Evolutionary conservation across 2,113 vertebrate species (phyloP).

Genomic region (Hemicordylus capensis): DNA sequence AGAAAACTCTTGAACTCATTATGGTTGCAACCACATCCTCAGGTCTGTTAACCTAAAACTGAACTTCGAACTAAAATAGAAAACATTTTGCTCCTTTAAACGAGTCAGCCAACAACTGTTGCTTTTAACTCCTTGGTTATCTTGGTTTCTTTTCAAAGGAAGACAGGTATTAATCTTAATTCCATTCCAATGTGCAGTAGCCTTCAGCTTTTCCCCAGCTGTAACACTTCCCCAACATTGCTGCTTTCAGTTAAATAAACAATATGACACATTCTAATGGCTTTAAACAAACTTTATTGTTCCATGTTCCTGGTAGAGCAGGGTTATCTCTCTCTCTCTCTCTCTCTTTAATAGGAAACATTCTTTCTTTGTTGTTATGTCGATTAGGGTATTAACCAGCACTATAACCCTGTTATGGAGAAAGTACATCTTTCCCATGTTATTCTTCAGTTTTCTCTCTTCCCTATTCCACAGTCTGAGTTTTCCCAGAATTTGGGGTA

Average conservation of each 20-base stretch:
- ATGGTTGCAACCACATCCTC: constrained; percentile 67
- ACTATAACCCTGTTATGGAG: not conserved
- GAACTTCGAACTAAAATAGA: constrained; percentile 64
- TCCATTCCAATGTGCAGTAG: constrained; percentile 53
- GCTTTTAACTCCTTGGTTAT: constrained; percentile 57
- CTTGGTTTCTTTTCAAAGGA: constrained; percentile 60
- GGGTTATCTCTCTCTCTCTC: constrained; percentile 50
- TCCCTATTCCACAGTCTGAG: not conserved
- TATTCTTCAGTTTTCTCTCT: not conserved
- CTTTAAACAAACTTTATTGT: constrained; percentile 65
- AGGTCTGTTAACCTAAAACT: constrained; percentile 73
- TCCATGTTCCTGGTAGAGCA: constrained; percentile 49
- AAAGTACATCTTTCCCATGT: not conserved
- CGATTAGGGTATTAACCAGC: constrained; percentile 55
- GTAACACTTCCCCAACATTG: constrained; percentile 59
- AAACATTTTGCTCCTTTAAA: constrained; percentile 42
- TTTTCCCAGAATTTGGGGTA: not conserved
- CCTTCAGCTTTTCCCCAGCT: constrained; percentile 68
- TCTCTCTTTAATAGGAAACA: constrained; percentile 54
- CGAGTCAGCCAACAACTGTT: constrained; percentile 50
- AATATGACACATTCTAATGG: constrained; percentile 69
- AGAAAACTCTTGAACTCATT: constrained; percentile 70
- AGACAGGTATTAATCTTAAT: constrained; percentile 67
- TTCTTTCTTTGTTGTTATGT: constrained; percentile 62
- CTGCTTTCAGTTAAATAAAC: constrained; percentile 72